phyloP scores from a whole-genome alignment of 2,113 vertebrate genomes.

The Motacilla tschutschensis region DNA sequence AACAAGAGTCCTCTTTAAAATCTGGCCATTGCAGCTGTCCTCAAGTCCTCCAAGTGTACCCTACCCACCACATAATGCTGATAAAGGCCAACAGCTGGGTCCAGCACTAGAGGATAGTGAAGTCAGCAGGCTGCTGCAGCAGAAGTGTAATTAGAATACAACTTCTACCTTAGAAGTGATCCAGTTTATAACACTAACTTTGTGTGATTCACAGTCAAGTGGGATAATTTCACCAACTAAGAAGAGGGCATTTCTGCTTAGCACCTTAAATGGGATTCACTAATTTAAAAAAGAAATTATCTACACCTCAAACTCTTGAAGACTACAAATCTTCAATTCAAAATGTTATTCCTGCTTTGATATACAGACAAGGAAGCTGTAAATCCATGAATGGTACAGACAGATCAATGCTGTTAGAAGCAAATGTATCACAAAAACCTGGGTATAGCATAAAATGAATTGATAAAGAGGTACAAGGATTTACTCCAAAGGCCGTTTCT shows the following conservation, averaged over 20 bases:
- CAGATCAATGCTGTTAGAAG: not conserved
- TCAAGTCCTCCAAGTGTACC: not conserved
- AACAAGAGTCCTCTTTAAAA: not conserved
- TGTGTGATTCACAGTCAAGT: not conserved
- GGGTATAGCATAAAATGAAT: not conserved
- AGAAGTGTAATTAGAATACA: not conserved
- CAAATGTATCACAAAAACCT: not conserved
- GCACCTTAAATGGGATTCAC: not conserved
- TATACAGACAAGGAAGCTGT: not conserved
- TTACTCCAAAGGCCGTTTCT: not conserved
- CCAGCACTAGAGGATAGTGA: not conserved
- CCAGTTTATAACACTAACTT: not conserved
- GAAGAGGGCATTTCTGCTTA: not conserved
- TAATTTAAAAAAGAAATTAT: not conserved
- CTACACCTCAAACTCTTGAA: not conserved
- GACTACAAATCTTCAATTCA: not conserved
- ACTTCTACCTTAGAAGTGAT: not conserved
- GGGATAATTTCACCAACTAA: not conserved
- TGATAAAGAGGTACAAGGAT: not conserved
- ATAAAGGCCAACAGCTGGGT: not conserved
- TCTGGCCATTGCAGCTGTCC: not conserved
- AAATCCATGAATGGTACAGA: not conserved
- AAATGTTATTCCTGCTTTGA: not conserved
- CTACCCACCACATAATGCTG: not conserved
- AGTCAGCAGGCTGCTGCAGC: not conserved